Percentiles rank a stretch among this genome's conserved stretches.
Conservation (phyloP, 2,888 invertebrate species). For the Craniophora ligustri region DNA sequence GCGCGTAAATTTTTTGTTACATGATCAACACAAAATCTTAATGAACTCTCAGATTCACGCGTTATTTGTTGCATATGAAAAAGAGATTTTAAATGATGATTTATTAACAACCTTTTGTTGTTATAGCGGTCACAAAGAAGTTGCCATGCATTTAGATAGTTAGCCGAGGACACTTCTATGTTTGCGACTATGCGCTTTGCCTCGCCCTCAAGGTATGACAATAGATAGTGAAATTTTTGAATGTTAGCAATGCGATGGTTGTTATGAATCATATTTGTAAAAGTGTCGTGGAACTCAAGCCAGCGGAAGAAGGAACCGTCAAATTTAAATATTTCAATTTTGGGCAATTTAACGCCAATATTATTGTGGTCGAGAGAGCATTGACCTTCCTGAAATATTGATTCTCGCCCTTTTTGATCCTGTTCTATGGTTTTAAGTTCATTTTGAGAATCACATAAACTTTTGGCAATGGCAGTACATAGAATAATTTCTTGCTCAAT, state of each 20-base stretch:
- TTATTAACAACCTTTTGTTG: slow-evolving; percentile 25
- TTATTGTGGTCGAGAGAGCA: too few relatives aligned
- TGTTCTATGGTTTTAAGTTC: too few relatives aligned
- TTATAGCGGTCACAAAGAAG: slow-evolving; percentile 38
- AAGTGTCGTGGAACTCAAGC: slow-evolving; percentile 31
- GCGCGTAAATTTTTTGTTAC: slow-evolving; percentile 52
- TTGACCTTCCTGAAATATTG: too few relatives aligned
- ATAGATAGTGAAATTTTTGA: slow-evolving; percentile 42
- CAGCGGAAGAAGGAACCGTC: slow-evolving; percentile 30
- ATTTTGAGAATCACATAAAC: slow-evolving; percentile 1
- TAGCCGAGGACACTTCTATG: slow-evolving; percentile 39
- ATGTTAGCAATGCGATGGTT: slow-evolving; percentile 24
- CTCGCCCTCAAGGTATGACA: slow-evolving; percentile 36
- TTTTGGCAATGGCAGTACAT: slow-evolving; percentile 6
- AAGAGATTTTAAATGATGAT: slow-evolving; percentile 13
- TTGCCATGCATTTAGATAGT: slow-evolving; percentile 45
- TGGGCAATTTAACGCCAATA: slow-evolving; percentile 32
- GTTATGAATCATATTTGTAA: slow-evolving; percentile 35
- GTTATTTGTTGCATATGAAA: slow-evolving; percentile 23
- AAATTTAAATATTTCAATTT: slow-evolving; percentile 33
- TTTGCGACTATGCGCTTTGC: slow-evolving; percentile 39
- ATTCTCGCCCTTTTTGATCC: too few relatives aligned
- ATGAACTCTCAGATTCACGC: slow-evolving; percentile 29
- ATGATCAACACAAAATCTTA: slow-evolving; percentile 43
- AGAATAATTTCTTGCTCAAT: slow-evolving; percentile 12